Percentiles rank a stretch among this genome's conserved stretches.
Conservation (phyloP, 2,797 vertebrate species). For the Sylvia borin region DNA sequence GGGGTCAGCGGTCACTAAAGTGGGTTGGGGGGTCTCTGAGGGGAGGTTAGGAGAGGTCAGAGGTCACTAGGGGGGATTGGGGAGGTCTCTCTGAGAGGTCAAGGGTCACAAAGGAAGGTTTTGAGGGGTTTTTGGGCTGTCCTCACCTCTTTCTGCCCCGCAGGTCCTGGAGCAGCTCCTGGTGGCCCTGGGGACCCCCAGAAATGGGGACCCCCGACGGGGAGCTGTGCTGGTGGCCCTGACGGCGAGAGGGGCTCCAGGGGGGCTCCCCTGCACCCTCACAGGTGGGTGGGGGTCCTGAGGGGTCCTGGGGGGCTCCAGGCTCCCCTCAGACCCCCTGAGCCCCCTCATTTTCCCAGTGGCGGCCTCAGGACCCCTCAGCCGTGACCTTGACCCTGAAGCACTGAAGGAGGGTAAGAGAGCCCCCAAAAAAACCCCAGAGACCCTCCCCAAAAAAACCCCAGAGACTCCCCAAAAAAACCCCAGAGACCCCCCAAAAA, state of each 20-base stretch:
- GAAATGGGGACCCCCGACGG: not conserved
- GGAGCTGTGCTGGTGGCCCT: not conserved
- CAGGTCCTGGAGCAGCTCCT: not conserved
- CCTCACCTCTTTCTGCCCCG: not conserved
- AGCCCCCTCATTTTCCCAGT: not conserved
- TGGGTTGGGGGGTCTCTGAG: not conserved
- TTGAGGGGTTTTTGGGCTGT: not conserved
- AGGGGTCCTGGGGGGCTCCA: not conserved
- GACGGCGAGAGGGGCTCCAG: not conserved
- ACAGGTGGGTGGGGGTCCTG: not conserved
- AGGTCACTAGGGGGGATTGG: no score
- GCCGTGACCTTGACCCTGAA: not conserved
- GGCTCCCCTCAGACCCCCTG: not conserved
- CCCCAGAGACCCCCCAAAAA: no score
- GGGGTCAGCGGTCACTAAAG: not conserved
- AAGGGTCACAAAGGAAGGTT: not conserved
- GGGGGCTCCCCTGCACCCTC: not conserved
- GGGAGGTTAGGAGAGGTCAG: not conserved
- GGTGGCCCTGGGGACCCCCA: not conserved
- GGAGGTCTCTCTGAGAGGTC: no score
- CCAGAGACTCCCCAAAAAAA: no score
- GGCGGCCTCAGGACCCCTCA: not conserved
- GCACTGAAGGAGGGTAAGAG: not conserved
- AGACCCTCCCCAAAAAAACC: not conserved
- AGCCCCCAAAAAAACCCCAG: not conserved